A percentile compares a stretch with the other conserved stretches of the same genome.
phyloP scores from a whole-genome alignment of 1,140 invertebrate genomes.

The Anoplolepis gracilipes region DNA sequence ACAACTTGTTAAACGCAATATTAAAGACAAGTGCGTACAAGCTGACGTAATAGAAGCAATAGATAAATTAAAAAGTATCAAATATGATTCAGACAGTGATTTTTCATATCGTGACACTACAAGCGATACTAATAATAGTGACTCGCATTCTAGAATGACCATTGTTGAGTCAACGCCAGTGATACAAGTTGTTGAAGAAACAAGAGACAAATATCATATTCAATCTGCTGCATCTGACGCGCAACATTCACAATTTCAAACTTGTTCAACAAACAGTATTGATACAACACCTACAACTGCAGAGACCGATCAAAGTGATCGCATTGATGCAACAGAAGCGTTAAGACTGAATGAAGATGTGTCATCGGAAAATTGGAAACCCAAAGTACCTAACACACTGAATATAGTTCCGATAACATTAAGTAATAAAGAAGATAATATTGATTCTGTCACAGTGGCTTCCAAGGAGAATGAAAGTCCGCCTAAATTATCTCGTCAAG shows the following conservation, averaged over 20 bases:
- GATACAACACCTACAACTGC: conserved; percentile 72
- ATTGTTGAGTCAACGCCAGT: background rate
- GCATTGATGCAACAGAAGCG: conserved; percentile 70
- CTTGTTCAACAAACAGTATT: conserved; percentile 48
- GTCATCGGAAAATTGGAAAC: conserved; percentile 79
- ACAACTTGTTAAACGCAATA: conserved; percentile 37
- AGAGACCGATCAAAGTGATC: conserved; percentile 77
- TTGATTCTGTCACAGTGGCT: conserved; percentile 11
- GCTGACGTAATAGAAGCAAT: background rate
- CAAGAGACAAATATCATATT: background rate
- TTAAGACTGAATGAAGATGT: conserved; percentile 69
- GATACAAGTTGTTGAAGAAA: background rate
- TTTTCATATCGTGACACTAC: background rate
- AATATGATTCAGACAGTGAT: conserved; percentile 51
- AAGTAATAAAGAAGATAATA: conserved; percentile 54
- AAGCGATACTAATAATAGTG: conserved; percentile 37
- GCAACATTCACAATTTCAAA: conserved; percentile 63
- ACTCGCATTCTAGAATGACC: conserved; percentile 4
- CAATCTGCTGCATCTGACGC: conserved; percentile 57
- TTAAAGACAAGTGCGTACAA: conserved; percentile 6
- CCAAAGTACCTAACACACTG: conserved; percentile 83
- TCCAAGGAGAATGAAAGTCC: conserved; percentile 63
- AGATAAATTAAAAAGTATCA: conserved; percentile 11
- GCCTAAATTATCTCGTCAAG: conserved; percentile 87
- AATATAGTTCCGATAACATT: conserved; percentile 82